phyloP scores from a whole-genome alignment of 2,113 vertebrate genomes.

The Pungitius pungitius region DNA sequence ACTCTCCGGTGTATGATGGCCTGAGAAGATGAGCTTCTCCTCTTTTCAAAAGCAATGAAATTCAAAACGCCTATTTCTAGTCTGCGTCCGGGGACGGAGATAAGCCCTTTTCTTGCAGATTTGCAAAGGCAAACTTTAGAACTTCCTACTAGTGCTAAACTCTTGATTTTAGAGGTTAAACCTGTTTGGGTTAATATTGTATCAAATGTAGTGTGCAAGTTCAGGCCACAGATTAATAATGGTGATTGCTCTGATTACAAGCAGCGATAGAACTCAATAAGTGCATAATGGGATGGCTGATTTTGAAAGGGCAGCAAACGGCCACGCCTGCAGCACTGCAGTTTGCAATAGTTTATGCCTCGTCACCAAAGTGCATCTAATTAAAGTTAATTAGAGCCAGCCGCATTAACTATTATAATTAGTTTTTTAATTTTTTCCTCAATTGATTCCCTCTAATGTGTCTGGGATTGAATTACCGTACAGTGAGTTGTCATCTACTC shows the following conservation, averaged over 20 bases:
- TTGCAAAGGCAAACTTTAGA: background rate
- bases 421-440: conserved; percentile 45
- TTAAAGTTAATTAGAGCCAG: conserved; percentile 48
- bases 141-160: background rate
- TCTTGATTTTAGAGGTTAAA: background rate
- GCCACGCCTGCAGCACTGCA: background rate
- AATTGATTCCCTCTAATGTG: conserved; percentile 43
- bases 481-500: conserved; percentile 19
- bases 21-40: conserved; percentile 11
- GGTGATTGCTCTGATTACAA: conserved; percentile 18
- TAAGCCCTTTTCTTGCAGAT: background rate
- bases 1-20: background rate
- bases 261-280: conserved; percentile 9
- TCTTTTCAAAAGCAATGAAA: background rate
- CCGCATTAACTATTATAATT: conserved; percentile 29
- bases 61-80: background rate
- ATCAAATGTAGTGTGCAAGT: background rate
- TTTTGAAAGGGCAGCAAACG: conserved; percentile 30
- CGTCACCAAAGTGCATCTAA: conserved; percentile 42
- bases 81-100: background rate
- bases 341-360: conserved; percentile 19
- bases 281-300: conserved; percentile 5
- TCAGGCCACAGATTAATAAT: background rate
- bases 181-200: conserved; percentile 2
- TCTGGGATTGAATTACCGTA: conserved; percentile 50